Percentiles rank a stretch among this genome's conserved stretches.
Conservation (phyloP, 2,797 vertebrate species). For the Esox masquinongy region DNA sequence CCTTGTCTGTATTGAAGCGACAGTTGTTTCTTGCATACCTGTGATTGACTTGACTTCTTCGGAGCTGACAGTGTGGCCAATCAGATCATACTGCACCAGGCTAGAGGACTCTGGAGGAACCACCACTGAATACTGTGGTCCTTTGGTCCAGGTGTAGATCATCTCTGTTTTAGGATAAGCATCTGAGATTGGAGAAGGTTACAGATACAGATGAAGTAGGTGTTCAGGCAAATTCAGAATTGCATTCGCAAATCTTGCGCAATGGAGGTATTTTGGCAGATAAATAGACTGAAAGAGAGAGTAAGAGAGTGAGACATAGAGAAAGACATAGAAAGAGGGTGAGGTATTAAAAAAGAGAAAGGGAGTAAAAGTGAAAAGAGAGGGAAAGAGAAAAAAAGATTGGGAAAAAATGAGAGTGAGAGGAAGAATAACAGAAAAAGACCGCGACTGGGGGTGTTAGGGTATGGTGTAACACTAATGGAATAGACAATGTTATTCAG, state of each 20-base stretch:
- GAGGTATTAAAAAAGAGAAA: neutral
- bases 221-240: neutral
- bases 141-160: conserved; percentile 99
- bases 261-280: neutral
- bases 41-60: conserved; percentile 97
- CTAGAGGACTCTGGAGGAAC: conserved; percentile 97
- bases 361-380: too few relatives aligned
- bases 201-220: neutral
- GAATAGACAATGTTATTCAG: neutral
- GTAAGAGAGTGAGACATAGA: neutral
- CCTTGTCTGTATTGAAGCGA: conserved; percentile 13
- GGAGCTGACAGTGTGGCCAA: conserved; percentile 94
- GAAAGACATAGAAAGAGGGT: neutral
- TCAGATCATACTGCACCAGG: conserved; percentile 96
- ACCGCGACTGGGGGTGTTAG: too few relatives aligned
- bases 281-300: conserved; percentile 6
- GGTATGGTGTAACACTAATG: too few relatives aligned
- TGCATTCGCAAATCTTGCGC: neutral
- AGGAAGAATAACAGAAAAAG: too few relatives aligned
- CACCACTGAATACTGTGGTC: conserved; percentile 93
- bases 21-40: conserved; percentile 70
- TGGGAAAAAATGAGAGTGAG: too few relatives aligned
- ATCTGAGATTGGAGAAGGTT: conserved; percentile 73
- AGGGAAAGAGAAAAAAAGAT: too few relatives aligned
- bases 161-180: conserved; percentile 98